Percentiles rank a stretch among this genome's conserved stretches.
These are phyloP conservation scores for Vulpes vulpes DNA, from an alignment of 2,113 vertebrate species.

Conservation along the genomic window DNA sequence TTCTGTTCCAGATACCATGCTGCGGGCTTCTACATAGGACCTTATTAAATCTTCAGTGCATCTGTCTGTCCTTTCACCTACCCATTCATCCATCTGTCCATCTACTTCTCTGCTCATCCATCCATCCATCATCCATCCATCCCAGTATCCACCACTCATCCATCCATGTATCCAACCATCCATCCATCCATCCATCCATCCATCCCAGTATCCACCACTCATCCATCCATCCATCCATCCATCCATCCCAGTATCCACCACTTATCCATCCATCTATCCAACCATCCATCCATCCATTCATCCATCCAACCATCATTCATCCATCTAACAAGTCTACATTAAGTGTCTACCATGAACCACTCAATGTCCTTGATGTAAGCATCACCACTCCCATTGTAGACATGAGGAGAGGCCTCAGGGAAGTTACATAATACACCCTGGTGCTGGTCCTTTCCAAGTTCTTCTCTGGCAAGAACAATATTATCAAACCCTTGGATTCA, in stretches of 20 bases:
- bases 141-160: too few species aligned
- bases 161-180: neutral
- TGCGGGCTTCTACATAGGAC: neutral
- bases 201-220: neutral
- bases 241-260: neutral
- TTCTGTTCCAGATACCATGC: neutral
- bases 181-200: neutral
- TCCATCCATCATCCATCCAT: neutral
- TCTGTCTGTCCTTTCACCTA: neutral
- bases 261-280: neutral
- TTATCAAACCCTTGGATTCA: too few species aligned
- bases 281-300: neutral
- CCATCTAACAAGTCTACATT: neutral
- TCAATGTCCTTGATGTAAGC: neutral
- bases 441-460: neutral
- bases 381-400: neutral
- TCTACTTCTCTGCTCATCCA: accelerated
- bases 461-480: neutral
- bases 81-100: neutral
- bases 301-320: neutral
- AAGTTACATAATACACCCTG: accelerated
- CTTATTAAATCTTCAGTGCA: neutral
- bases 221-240: neutral
- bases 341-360: neutral
- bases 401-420: neutral